Evolutionary conservation across 2,113 vertebrate genomes (phyloP).

Genomic region (Suricata suricatta): DNA sequence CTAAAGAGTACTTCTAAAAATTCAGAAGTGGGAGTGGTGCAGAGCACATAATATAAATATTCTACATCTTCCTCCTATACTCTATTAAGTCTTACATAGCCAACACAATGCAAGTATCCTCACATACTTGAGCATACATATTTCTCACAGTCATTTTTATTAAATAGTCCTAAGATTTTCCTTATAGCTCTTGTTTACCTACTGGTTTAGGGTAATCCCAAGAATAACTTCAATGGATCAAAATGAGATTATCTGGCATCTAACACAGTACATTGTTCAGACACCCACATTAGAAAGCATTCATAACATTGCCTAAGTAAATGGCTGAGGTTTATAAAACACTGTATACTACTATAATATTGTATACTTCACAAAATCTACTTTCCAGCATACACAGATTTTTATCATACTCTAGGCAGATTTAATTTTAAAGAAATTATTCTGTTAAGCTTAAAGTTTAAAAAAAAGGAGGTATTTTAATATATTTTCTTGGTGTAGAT

Average conservation of each 20-base stretch:
- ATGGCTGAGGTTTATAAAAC: neutral
- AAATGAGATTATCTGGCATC: slow-evolving; percentile 20
- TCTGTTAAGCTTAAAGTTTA: neutral
- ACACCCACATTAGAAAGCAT: slow-evolving; percentile 37
- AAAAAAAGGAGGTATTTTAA: neutral
- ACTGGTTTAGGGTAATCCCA: neutral
- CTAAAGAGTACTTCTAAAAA: neutral
- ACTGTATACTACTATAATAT: neutral
- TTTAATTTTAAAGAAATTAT: neutral
- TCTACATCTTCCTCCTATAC: neutral
- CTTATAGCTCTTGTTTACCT: neutral
- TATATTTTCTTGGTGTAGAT: slow-evolving; percentile 13
- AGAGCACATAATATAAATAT: neutral
- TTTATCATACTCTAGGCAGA: neutral
- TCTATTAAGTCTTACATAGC: neutral
- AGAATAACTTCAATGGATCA: slow-evolving; percentile 34
- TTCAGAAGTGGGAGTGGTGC: neutral
- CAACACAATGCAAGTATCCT: neutral
- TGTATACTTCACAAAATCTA: neutral
- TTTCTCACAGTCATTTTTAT: neutral
- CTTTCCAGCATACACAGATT: neutral
- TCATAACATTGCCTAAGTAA: slow-evolving; percentile 24
- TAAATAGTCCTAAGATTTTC: neutral
- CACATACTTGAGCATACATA: fast-evolving
- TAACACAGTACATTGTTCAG: slow-evolving; percentile 39